Evolutionary conservation across 2,888 invertebrate genomes (phyloP).

Genomic region (Sphecodes monilicornis): DNA sequence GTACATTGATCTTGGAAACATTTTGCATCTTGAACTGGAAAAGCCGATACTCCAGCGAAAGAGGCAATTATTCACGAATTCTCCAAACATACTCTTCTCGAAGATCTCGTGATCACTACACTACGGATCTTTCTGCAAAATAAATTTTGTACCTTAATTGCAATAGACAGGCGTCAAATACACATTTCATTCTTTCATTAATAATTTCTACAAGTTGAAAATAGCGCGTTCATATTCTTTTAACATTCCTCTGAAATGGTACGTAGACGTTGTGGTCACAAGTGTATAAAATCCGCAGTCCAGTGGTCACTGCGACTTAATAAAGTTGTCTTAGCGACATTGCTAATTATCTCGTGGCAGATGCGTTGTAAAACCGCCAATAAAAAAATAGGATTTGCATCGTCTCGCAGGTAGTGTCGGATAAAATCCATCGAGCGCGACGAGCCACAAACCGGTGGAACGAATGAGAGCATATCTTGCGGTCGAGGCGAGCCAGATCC

Average conservation of each 20-base stretch:
- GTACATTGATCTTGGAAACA: neutral
- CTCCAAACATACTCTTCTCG: neutral
- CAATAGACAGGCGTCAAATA: too few species aligned
- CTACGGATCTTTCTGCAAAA: too few species aligned
- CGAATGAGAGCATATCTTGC: constrained; percentile 66
- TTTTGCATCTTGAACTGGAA: neutral
- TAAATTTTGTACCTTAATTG: too few species aligned
- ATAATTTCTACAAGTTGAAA: too few species aligned
- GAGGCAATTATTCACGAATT: neutral
- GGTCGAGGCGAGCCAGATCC: constrained; percentile 30
- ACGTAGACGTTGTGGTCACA: too few species aligned
- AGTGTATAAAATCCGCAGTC: too few species aligned
- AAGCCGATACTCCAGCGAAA: neutral
- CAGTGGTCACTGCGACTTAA: too few species aligned
- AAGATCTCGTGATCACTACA: neutral
- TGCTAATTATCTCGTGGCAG: neutral
- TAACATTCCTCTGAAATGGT: too few species aligned
- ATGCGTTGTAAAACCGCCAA: neutral
- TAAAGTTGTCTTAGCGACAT: neutral
- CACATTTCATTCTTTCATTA: too few species aligned
- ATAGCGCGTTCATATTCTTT: too few species aligned
- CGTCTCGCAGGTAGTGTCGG: constrained; percentile 35
- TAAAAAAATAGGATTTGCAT: constrained; percentile 19
- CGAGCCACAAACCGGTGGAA: constrained; percentile 50
- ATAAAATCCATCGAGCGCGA: constrained; percentile 62